Conservation (phyloP, 1,140 invertebrate species). For the Rhynchophorus ferrugineus region DNA sequence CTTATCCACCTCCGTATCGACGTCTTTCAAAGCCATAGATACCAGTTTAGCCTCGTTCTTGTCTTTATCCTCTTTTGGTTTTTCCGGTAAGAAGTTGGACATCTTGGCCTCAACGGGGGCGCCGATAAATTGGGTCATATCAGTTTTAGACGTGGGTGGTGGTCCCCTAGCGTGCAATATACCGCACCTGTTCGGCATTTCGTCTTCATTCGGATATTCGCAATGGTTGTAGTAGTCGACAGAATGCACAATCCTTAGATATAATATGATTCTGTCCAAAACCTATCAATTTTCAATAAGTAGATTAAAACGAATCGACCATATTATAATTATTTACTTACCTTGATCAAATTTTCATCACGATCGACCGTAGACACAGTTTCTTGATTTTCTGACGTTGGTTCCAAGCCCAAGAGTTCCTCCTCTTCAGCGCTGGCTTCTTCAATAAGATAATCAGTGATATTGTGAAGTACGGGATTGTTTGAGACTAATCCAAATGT, state of each 20-base stretch:
- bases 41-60: slow-evolving; percentile 38
- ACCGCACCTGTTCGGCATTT: slow-evolving; percentile 98
- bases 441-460: slow-evolving; percentile 97
- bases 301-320: no score
- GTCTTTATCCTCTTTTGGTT: slow-evolving; percentile 34
- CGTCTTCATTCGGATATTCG: slow-evolving; percentile 99
- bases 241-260: slow-evolving; percentile 94
- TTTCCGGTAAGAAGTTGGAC: slow-evolving; percentile 72
- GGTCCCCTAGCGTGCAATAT: slow-evolving; percentile 94
- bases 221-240: slow-evolving; percentile 99
- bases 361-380: slow-evolving; percentile 59
- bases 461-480: slow-evolving; percentile 94
- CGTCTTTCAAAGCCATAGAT: slow-evolving; percentile 58
- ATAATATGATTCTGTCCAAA: slow-evolving; percentile 72
- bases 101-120: slow-evolving; percentile 70
- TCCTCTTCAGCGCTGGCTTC: slow-evolving; percentile 98
- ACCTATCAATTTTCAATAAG: no score
- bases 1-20: slow-evolving; percentile 90
- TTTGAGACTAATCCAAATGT: slow-evolving; percentile 77
- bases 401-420: slow-evolving; percentile 75
- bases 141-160: slow-evolving; percentile 57
- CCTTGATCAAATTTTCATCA: slow-evolving; percentile 68
- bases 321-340: no score
- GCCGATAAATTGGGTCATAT: slow-evolving; percentile 39
- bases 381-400: slow-evolving; percentile 50